Percentiles rank a stretch among this genome's conserved stretches.
Conservation (phyloP, 2,797 vertebrate genomes). For the Leptodactylus fallax region DNA sequence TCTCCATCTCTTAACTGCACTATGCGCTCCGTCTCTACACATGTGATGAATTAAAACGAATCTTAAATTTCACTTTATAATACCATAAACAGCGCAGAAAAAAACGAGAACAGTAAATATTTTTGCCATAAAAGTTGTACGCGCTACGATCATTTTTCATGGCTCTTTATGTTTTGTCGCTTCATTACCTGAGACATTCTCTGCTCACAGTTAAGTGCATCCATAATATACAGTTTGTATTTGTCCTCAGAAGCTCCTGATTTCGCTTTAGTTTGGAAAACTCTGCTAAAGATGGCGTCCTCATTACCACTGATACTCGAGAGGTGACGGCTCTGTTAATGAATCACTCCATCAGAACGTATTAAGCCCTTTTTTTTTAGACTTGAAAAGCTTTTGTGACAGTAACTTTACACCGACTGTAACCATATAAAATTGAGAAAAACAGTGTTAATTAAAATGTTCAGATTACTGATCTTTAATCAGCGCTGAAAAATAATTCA, state of each 20-base stretch:
- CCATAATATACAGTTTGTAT: conserved; percentile 65
- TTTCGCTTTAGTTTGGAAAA: background rate
- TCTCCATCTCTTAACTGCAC: background rate
- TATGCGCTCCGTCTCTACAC: conserved; percentile 5
- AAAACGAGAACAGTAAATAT: conserved; percentile 46
- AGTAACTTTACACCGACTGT: conserved; percentile 27
- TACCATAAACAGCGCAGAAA: conserved; percentile 56
- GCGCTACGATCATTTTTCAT: conserved; percentile 67
- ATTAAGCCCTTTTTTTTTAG: conserved; percentile 20
- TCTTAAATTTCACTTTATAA: conserved; percentile 52
- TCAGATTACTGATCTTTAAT: conserved; percentile 15
- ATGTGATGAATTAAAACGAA: conserved; percentile 43
- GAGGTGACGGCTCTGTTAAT: conserved; percentile 23
- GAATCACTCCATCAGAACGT: conserved; percentile 26
- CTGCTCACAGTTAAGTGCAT: conserved; percentile 62
- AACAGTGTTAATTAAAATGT: conserved; percentile 34
- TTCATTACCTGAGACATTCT: conserved; percentile 69
- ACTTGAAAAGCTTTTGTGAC: conserved; percentile 37
- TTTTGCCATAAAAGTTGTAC: conserved; percentile 68
- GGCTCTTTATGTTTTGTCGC: conserved; percentile 68
- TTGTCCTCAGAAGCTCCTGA: conserved; percentile 64
- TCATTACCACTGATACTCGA: conserved; percentile 42
- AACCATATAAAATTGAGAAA: conserved; percentile 14
- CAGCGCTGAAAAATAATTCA: background rate
- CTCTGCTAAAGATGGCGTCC: conserved; percentile 21